Evolutionary conservation across 2,113 vertebrate genomes (phyloP), one percentile per base, ranked within the genome.

Genomic region (Mustelus asterias): DNA sequence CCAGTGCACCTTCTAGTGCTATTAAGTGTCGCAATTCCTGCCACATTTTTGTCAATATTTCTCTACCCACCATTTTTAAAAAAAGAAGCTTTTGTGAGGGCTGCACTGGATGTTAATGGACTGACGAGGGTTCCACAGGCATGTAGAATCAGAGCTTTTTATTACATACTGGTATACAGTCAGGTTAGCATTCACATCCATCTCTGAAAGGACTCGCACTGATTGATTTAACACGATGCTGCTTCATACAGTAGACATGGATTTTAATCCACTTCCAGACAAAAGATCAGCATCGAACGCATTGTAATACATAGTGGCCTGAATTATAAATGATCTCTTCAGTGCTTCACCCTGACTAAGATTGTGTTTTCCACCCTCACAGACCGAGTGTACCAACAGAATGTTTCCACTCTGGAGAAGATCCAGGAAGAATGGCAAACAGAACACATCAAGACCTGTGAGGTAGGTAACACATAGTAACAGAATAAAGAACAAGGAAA

Each of bases 401-500:
- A 96, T 0, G 69, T 99, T 94, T 96, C 76, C 6, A 65, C 89
- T 0, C 96, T 99, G 96, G 98, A 97, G 63, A 99, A 98, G 96
- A 85, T 98, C 48, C 97, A 97, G n/a, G 98, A 99, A 22, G 99
- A 99, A 3, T 99, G 99, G 99, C 97, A 98, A 96, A 98, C 97
- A 0, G 99, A 99, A 33, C 98, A 99, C 83, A 76, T 98, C 96
- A 98, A 97, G 95, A 97, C 98, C 76, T 99, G 99, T 0, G 98
- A 99, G 98, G 99, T 99, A 97, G 97, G 69, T 11, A 0, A 10
- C 13, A 11, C 9, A 44, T 8, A 4, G 4, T 54, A 54, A 54
- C 4, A 54, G 2, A 54, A 54, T 54, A 54, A 54, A 54, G 48
- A 54, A 54, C 4, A 4, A 4, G 48, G 48, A 54, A 54, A 54